Percentiles rank a stretch among this genome's conserved stretches.
These are phyloP conservation scores for Leiothrix lutea DNA, from an alignment of 2,113 vertebrate genomes.

Conservation along the genomic window DNA sequence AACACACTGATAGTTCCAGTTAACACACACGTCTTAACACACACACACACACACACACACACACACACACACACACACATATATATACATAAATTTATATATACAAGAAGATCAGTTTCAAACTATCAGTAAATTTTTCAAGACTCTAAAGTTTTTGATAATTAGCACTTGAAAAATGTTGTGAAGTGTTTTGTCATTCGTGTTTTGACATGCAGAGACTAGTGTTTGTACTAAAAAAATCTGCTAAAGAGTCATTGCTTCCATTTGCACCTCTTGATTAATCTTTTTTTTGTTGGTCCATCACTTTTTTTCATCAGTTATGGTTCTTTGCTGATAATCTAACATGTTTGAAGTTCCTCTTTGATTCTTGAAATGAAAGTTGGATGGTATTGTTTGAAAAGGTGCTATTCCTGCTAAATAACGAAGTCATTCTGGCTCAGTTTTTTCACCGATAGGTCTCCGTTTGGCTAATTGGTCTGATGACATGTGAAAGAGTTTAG, in stretches of 20 bases:
- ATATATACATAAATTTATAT: too few species aligned
- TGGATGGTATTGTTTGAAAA: neutral
- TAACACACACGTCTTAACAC: neutral
- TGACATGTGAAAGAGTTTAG: neutral
- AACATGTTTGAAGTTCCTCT: constrained; percentile 23
- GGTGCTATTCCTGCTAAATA: neutral
- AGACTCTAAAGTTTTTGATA: neutral
- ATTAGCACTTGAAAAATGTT: neutral
- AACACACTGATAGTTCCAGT: neutral
- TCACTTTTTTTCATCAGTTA: neutral
- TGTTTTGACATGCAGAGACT: neutral
- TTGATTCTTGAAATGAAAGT: constrained; percentile 4
- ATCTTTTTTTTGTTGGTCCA: neutral
- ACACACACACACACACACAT: neutral
- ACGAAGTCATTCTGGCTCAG: neutral
- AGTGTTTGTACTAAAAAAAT: neutral
- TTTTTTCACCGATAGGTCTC: neutral
- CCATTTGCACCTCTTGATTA: constrained; percentile 36
- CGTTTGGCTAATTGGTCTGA: constrained; percentile 26
- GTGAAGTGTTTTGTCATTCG: neutral
- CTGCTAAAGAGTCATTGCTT: neutral
- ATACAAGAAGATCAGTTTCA: neutral
- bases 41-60: neutral
- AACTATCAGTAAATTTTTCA: neutral
- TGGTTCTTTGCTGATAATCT: neutral